Base-by-base conservation (phyloP, 2,888 invertebrate genomes). In the Heteropelma amictum region DNA sequence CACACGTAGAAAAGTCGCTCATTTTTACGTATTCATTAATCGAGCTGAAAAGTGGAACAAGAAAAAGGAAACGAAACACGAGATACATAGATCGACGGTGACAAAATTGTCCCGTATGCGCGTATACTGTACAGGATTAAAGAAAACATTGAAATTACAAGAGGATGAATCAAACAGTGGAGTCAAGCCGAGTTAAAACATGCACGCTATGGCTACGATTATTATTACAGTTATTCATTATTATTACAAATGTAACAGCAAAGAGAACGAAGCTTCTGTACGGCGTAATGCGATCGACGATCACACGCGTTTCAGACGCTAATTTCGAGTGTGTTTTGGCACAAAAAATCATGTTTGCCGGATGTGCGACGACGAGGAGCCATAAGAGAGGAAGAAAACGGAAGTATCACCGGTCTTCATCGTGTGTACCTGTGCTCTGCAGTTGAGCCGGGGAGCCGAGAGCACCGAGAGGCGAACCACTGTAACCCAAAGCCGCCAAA, bases 391-490 rank as follows among this genome's bases (percentile, higher is more conserved):
- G 23, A 12, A 51, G 14, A 12, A 38, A 17, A 10, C 5, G 49
- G 58, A 38, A 17, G 4, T 42, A 35, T 54, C 54, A 60, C 58
- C 67, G 67, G n/a, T n/a, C n/a, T n/a, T 75, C 58, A 68, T 68
- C 67, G 76, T 68, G 60, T 64, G 80, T 89, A 89, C 89, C 89
- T 89, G 89, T 88, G 81, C 85, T 88, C 81, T 89, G 89, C 42
- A 89, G 87, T 82, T 89, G 89, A 78, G 89, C 89, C 51, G 89
- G 89, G 69, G 89, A 89, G 81, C 89, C 89, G 68, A 89, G 85
- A 72, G 89, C 89, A 77, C 89, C 89, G 67, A 89, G 86, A 75
- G 89, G 88, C 75, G 89, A 89, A 79, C 89, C 88, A 78, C 88
- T 88, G 75, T 89, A 89, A 83, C 89, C 89, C 77, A 89, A 84